Evolutionary conservation across 2,888 invertebrate species (phyloP), one percentile per base, ranked within the genome.

Genomic region (Tenthredo livida): DNA sequence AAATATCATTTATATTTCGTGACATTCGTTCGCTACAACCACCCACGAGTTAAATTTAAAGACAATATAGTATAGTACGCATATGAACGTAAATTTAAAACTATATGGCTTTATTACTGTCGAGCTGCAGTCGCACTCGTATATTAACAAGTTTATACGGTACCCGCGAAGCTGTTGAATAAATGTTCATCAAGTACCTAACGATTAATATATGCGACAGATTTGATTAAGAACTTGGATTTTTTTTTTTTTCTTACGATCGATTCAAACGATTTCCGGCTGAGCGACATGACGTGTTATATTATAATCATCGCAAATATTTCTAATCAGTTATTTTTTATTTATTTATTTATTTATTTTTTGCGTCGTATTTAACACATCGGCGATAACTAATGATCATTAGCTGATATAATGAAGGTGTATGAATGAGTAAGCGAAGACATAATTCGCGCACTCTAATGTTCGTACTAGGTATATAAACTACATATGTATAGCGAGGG

Each of bases 1-100:
- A 40, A 70, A 37, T 70, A 37, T 37, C n/a, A 70, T 70, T 70
- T 70, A 70, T 70, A 70, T 70, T 70, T 33, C 33, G 70, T 37
- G 29, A 70, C 70, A 12, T 10, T 29, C 29, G 29, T 29, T 65
- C 65, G 25, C 29, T 50, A 43, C 4, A 17, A n/a, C 61, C 61
- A 61, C 61, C 61, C 61, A 61, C 61, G 61, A 61, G 61, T 9
- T 25, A 61, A 61, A 61, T 61, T 61, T 25, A 61, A 61, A 61
- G 25, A 61, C 61, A 61, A 61, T 61, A 21, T 21, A 54, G n/a
- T 21, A 25, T 7, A 61, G 61, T 10, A 25, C 4, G 25, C 12
- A 25, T 25, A 61, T 61, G 50, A 61, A 25, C 21, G 61, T 61
- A 12, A 61, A 61, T 61, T 61, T 61, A 9, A 61, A 61, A 61